Conservation (phyloP, 2,113 vertebrate genomes). For the Lanius collurio region DNA sequence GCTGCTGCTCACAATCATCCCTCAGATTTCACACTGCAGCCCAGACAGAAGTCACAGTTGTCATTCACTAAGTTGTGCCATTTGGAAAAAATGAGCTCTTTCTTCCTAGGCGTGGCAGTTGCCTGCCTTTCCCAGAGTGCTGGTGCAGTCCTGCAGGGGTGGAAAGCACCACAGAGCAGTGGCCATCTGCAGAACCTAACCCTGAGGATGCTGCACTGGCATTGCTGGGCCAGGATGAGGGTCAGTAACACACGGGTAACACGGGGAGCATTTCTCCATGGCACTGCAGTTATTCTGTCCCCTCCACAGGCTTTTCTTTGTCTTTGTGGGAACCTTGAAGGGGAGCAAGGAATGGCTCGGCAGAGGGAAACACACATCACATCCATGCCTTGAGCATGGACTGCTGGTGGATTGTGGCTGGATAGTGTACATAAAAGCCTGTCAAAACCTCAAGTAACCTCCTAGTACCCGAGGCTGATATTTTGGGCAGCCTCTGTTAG, state of each 20-base stretch:
- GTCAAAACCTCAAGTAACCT: background rate
- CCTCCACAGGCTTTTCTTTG: background rate
- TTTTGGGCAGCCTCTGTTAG: background rate
- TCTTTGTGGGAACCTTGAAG: background rate
- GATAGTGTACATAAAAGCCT: background rate
- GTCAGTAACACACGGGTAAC: rapidly evolving
- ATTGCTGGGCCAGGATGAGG: background rate
- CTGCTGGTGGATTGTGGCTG: rapidly evolving
- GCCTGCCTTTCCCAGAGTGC: rapidly evolving
- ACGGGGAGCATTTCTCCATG: rapidly evolving
- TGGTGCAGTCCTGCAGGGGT: background rate
- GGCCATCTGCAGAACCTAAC: background rate
- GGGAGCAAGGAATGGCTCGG: rapidly evolving
- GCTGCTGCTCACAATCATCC: conserved; percentile 23
- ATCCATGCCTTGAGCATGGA: background rate
- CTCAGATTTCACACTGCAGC: background rate
- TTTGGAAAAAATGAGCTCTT: background rate
- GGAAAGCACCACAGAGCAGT: background rate
- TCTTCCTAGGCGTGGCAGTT: background rate
- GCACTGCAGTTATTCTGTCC: background rate
- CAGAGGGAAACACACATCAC: rapidly evolving
- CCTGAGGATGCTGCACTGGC: background rate
- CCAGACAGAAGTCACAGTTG: conserved; percentile 31
- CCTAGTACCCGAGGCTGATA: background rate
- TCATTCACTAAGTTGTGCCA: background rate